Evolutionary conservation across 2,797 vertebrate species (phyloP), one percentile per base, ranked within the genome.

Genomic region (Chaetodon trifasciatus): DNA sequence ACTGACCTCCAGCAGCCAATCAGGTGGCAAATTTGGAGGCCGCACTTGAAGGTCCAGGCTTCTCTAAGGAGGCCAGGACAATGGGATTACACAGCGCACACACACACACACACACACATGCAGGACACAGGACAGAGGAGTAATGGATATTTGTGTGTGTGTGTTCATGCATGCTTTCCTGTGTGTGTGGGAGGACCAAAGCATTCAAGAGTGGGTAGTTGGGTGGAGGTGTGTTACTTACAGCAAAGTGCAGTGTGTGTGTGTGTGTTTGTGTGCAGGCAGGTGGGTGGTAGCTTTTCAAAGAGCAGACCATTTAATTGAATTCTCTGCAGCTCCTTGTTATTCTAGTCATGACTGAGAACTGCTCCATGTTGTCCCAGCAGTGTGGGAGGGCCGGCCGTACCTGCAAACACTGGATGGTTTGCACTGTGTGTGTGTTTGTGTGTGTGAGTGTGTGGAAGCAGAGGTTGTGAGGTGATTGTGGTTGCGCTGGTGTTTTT

Each of bases 291-390:
- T 80, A 91, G 86, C 68, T 87, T 91, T 91, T 90, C 86, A 92
- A 92, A 91, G 89, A 92, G 89, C 81, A 84, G 86, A 86, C 82
- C 86, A 78, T 92, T 93, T 93, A 93, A 93, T 93, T 93, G 90
- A 93, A 93, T 91, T 91, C 72, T 87, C 83, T 83, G 75, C 86
- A 85, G 86, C 80, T 88, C 86, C 87, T 93, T 92, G 90, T 93
- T 93, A 92, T 93, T 93, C 88, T 80, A 89, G 91, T 91, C 93
- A 92, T 91, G 91, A 91, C 82, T 86, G 91, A 89, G 89, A 87
- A 79, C 84, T 28, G 83, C 60, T 90, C 86, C 71, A 50, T 88
- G 87, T 90, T 87, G 89, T 93, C 89, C 91, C 89, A 87, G 85
- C 87, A 88, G 83, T 88, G 91, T 93, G 89, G 91, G 91, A 91